A percentile compares a stretch with the other conserved stretches of the same genome.
Evolutionary conservation across 2,888 invertebrate species (phyloP).

Genomic region (Elysia crispata): DNA sequence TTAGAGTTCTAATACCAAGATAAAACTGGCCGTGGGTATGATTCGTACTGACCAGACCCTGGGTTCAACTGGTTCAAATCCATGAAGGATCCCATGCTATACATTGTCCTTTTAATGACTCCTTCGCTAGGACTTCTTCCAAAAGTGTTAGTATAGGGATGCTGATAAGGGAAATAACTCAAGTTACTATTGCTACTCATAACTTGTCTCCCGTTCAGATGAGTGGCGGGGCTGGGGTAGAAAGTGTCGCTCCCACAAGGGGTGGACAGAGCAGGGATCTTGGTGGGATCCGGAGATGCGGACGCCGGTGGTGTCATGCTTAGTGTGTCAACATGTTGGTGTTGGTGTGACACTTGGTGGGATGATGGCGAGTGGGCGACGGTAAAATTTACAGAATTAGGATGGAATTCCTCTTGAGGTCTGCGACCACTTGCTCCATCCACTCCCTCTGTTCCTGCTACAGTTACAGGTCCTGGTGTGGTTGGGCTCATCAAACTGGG

Average conservation of each 20-base stretch:
- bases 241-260: slow-evolving; percentile 40
- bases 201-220: slow-evolving; percentile 31
- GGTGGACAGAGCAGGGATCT: slow-evolving; percentile 55
- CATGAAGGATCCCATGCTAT: slow-evolving; percentile 11
- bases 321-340: slow-evolving; percentile 79
- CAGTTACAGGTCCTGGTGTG: slow-evolving; percentile 41
- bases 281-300: slow-evolving; percentile 93
- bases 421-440: not conserved
- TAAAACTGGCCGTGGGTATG: slow-evolving; percentile 53
- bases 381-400: not conserved
- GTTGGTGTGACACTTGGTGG: slow-evolving; percentile 10
- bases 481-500: slow-evolving; percentile 50
- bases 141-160: too few species aligned
- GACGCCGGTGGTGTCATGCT: slow-evolving; percentile 97
- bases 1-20: too few species aligned
- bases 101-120: too few species aligned
- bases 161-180: too few species aligned
- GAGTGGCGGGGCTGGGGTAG: slow-evolving; percentile 23
- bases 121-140: too few species aligned
- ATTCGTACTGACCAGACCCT: slow-evolving; percentile 49
- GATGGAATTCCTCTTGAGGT: slow-evolving; percentile 15
- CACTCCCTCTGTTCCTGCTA: slow-evolving; percentile 43
- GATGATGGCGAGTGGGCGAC: slow-evolving; percentile 19
- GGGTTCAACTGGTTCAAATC: slow-evolving; percentile 34
- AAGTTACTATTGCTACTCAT: not conserved